A percentile compares a stretch with the other conserved stretches of the same genome.
Conservation (phyloP, 2,888 invertebrate genomes). For the Nymphalis polychloros region DNA sequence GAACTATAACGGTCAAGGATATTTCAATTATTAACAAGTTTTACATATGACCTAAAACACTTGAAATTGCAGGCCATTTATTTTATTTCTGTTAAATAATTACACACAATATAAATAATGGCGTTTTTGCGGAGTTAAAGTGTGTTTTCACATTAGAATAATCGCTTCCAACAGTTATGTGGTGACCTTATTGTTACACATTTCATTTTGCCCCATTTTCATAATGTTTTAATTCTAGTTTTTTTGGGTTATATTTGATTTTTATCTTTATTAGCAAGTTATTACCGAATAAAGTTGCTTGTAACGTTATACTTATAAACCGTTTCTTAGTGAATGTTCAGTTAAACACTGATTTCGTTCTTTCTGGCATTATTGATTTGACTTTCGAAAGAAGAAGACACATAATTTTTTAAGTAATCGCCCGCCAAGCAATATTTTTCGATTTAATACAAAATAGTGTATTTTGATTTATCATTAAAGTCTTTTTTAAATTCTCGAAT, state of each 20-base stretch:
- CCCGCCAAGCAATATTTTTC: too few species aligned
- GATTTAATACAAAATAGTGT: too few species aligned
- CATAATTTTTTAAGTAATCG: too few species aligned
- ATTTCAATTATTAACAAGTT: background rate
- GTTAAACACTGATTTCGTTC: too few species aligned
- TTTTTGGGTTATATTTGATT: background rate
- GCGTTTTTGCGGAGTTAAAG: background rate
- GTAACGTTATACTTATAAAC: too few species aligned
- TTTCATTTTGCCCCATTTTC: background rate
- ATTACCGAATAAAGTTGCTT: too few species aligned
- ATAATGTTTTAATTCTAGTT: background rate
- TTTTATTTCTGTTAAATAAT: slow-evolving; percentile 3
- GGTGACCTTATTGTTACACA: background rate
- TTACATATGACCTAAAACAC: background rate
- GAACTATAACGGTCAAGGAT: background rate
- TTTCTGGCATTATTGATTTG: too few species aligned
- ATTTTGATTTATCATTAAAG: too few species aligned
- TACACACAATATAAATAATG: slow-evolving; percentile 15
- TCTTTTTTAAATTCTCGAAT: too few species aligned
- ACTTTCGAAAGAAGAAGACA: too few species aligned
- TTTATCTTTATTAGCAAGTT: too few species aligned
- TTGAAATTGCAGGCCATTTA: slow-evolving; percentile 2
- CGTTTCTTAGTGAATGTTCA: too few species aligned
- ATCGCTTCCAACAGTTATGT: background rate
- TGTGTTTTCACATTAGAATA: slow-evolving; percentile 11